Base-by-base conservation (phyloP, 1,140 invertebrate species). In the Cyclargus thomasi region DNA sequence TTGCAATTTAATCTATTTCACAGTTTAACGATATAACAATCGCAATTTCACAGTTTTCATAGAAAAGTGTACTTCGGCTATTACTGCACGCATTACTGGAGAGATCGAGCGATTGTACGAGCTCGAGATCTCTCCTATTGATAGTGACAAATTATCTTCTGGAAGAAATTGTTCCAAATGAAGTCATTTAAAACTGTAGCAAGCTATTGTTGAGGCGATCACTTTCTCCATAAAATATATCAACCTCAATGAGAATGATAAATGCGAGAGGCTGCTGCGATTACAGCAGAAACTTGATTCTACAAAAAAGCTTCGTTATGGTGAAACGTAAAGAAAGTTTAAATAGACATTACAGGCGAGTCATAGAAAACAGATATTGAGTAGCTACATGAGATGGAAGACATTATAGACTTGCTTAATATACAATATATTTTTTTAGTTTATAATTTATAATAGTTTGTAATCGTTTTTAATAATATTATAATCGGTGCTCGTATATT, bases 1-100 rank as follows among this genome's bases (percentile, higher is more conserved):
- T 47, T 47, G 39, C 39, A 47, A 47, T 47, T 47, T 47, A 47
- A 47, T 47, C 39, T 47, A 47, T 47, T 47, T 16, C 39, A 47
- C 39, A 47, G 39, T 47, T 47, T 47, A 47, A 47, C 39, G 39
- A 47, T 47, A 47, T 47, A 47, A 47, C 14, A 47, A 47, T 47
- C 39, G 3, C 14, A 16, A 47, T 47, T 47, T 47, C 39, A 47
- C 39, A 47, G 39, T 16, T 47, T 47, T 47, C 39, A 47, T 47
- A 47, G 39, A 47, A 47, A 47, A 47, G 39, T 39, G 36, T 47
- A 47, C 14, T 47, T 2, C 14, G 39, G 39, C 39, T 47, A 16
- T 47, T 47, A 47, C 39, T 47, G 39, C 39, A 16, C 39, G 39
- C 39, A 47, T 47, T 47, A 14, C 39, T 47, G 14, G 14, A 47